phyloP scores from a whole-genome alignment of 2,888 invertebrate genomes.

The Tipula lateralis region DNA sequence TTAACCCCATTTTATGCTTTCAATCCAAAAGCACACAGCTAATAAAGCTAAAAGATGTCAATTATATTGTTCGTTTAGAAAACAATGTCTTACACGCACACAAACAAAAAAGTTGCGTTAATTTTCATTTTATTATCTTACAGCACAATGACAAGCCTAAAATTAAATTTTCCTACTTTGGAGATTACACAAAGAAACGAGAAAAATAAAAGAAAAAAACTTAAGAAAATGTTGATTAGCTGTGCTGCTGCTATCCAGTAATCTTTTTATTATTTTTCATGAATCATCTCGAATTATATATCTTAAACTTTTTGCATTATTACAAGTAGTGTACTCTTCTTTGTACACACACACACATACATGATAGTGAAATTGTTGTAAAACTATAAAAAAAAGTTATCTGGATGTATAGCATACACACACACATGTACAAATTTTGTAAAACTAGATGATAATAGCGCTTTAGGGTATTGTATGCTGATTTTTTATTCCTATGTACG shows the following conservation, averaged over 20 bases:
- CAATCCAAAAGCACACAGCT: background rate
- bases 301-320: background rate
- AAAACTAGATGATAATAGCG: background rate
- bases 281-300: background rate
- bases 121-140: background rate
- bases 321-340: background rate
- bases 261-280: conserved; percentile 9
- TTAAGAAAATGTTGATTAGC: conserved; percentile 24
- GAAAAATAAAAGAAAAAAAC: background rate
- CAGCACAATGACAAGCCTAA: background rate
- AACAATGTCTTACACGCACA: too few species aligned
- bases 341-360: background rate
- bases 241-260: background rate
- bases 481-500: background rate
- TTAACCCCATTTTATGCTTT: background rate
- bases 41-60: background rate
- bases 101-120: background rate
- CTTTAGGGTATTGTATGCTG: background rate
- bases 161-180: background rate
- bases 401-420: conserved; percentile 2
- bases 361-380: background rate
- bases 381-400: background rate
- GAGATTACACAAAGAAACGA: background rate
- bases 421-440: background rate
- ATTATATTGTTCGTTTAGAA: background rate